phyloP scores from a whole-genome alignment of 1,140 invertebrate genomes.

The Papilio glaucus region DNA sequence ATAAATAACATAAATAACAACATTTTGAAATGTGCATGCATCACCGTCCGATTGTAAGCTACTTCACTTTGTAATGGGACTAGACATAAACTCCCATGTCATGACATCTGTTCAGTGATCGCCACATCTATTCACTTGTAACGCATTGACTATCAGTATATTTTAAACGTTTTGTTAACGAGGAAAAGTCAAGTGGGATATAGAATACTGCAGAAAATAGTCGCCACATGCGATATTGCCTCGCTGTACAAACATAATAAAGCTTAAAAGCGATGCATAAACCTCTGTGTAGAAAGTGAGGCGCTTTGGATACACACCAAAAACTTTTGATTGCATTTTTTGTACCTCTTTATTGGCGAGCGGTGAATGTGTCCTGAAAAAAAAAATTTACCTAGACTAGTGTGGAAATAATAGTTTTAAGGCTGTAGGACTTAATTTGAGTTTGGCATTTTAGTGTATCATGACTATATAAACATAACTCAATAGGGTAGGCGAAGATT shows the following conservation, averaged over 20 bases:
- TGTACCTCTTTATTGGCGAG: constrained; percentile 10
- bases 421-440: not conserved
- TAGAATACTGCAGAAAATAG: not conserved
- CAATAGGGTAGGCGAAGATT: too few species aligned
- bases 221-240: constrained; percentile 1
- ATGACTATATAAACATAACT: too few species aligned
- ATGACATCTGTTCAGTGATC: too few species aligned
- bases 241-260: constrained; percentile 31
- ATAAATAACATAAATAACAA: too few species aligned
- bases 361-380: not conserved
- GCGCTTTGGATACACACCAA: constrained; percentile 13
- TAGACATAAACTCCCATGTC: too few species aligned
- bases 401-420: constrained; percentile 4
- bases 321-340: constrained; percentile 22
- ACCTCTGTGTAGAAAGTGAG: constrained; percentile 25
- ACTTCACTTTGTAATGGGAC: too few species aligned
- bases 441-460: not conserved
- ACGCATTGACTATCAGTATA: not conserved
- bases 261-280: constrained; percentile 29
- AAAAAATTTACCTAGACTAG: constrained; percentile 4
- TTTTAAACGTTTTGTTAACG: not conserved
- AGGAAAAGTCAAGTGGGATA: not conserved
- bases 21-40: too few species aligned
- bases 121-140: too few species aligned
- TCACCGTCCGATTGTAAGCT: too few species aligned